Base-by-base conservation (phyloP, 2,888 invertebrate species). In the Hypolimnas misippus region DNA sequence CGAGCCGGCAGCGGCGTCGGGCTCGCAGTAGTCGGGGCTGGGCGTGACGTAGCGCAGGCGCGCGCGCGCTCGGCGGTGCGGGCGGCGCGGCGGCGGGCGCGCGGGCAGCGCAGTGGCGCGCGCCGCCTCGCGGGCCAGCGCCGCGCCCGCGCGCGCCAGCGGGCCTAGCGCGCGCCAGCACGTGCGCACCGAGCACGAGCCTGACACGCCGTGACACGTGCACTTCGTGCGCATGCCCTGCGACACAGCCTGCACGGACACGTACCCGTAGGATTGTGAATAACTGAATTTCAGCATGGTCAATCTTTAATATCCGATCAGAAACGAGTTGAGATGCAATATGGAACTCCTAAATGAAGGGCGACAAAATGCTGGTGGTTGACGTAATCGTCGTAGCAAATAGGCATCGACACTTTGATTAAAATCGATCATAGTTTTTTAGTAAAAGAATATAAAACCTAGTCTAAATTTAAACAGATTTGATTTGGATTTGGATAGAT, bases 191-290 rank as follows among this genome's bases (percentile, higher is more conserved):
- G 95, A 96, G 82, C 96, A 96, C 55, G 96, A 96, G 0, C 96
- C 96, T 12, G 96, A 96, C 61, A 97, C 96, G 38, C 97, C 97
- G 87, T 97, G 96, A 75, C 97, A 97, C 78, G 96, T 96, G 92
- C 97, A 97, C 78, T 96, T 91, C 6, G 91, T 91, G 33, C 90
- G 89, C 90, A 91, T 90, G 93, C 75, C 86, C 44, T 74, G 71
- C 0, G 89, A 87, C 65, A 96, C 95, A 62, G 94, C 93, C 96
- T 96, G 78, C 0, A 35, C 6, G n/a, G 12, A 19, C 16, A 16
- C 40, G 1, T 6, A 16, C n/a, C n/a, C n/a, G n/a, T n/a, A 5
- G 25, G 5, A 25, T 25, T 25, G 5, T 25, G 3, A 25, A 25
- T 25, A 5, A 25, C 25, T 25, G 25, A 25, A 25, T 25, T 25